Conservation (phyloP, 2,797 vertebrate genomes). For the Trachurus trachurus region DNA sequence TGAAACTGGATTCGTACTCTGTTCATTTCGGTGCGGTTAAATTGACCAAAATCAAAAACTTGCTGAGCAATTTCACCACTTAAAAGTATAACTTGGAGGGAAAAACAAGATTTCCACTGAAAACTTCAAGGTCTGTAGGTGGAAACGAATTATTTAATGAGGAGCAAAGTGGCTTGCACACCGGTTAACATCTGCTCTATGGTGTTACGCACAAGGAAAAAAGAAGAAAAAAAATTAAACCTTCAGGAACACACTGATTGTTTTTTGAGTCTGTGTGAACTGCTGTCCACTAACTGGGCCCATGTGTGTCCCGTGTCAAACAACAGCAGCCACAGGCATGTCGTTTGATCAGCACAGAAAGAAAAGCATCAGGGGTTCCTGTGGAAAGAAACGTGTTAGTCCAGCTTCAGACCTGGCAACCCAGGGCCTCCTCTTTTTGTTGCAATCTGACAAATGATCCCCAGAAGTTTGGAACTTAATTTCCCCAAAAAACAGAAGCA, state of each 20-base stretch:
- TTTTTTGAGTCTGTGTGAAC: constrained; percentile 50
- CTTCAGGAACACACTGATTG: constrained; percentile 45
- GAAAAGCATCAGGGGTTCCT: constrained; percentile 44
- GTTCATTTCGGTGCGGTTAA: background rate
- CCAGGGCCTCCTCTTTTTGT: background rate
- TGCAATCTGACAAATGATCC: constrained; percentile 32
- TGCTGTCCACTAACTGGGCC: constrained; percentile 51
- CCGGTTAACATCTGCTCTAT: constrained; percentile 50
- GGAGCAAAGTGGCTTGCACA: constrained; percentile 11
- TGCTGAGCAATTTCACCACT: background rate
- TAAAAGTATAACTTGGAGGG: background rate
- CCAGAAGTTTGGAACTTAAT: constrained; percentile 17
- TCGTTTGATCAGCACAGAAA: constrained; percentile 62
- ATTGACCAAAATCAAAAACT: constrained; percentile 16
- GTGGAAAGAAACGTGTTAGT: constrained; percentile 36
- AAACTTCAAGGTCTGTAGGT: constrained; percentile 40
- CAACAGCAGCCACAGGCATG: constrained; percentile 57
- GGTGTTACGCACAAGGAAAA: constrained; percentile 17
- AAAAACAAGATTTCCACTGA: background rate
- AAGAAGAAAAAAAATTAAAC: constrained; percentile 25
- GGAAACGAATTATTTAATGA: constrained; percentile 36
- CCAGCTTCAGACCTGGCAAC: constrained; percentile 50
- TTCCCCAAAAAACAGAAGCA: constrained; percentile 20
- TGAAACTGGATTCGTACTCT: constrained; percentile 12
- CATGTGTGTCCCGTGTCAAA: constrained; percentile 72